phyloP scores from a whole-genome alignment of 2,888 invertebrate species.

The Ametastegia equiseti region DNA sequence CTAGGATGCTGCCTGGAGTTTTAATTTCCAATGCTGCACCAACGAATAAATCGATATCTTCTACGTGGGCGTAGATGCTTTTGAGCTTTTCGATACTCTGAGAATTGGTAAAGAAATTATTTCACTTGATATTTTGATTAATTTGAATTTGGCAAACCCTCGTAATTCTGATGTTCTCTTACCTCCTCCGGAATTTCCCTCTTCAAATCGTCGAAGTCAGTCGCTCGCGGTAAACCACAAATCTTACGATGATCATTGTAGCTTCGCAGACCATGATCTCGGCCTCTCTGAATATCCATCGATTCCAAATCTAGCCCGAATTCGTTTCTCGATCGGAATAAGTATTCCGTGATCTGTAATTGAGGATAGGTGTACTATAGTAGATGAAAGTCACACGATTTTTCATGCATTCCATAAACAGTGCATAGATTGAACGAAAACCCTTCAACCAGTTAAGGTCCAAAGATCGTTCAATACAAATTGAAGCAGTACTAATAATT shows the following conservation, averaged over 20 bases:
- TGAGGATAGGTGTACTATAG: not conserved
- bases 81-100: constrained; percentile 71
- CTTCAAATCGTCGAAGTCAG: constrained; percentile 70
- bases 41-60: constrained; percentile 78
- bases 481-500: constrained; percentile 47
- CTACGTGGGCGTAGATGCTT: constrained; percentile 73
- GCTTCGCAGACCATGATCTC: constrained; percentile 82
- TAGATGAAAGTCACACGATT: not conserved
- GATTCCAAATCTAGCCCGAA: constrained; percentile 81
- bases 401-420: too few relatives aligned
- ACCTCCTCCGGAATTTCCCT: constrained; percentile 71
- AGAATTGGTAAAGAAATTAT: not conserved
- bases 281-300: constrained; percentile 82
- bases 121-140: not conserved
- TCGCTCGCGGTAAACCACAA: constrained; percentile 68
- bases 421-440: not conserved
- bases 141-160: not conserved
- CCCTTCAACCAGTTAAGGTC: not conserved
- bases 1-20: constrained; percentile 75
- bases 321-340: constrained; percentile 68
- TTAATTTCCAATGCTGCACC: constrained; percentile 77
- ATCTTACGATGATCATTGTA: constrained; percentile 81
- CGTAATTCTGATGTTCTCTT: constrained; percentile 44
- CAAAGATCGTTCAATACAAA: not conserved
- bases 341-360: constrained; percentile 70